These are phyloP conservation scores for Sebastes hopkinsi DNA, from an alignment of 2,797 vertebrate genomes.

Conservation along the genomic window DNA sequence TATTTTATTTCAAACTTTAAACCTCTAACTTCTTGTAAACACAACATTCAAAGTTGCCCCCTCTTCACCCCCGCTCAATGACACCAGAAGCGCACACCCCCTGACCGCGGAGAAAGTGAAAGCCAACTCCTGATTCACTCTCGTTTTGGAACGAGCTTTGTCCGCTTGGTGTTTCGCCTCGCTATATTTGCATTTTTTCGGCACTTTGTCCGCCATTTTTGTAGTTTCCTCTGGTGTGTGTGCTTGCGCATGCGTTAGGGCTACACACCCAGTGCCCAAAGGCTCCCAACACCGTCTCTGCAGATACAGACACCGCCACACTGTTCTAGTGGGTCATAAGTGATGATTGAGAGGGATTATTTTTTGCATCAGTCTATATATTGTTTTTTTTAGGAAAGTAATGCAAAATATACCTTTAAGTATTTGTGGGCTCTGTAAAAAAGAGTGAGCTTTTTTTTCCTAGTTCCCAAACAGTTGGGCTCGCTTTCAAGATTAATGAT, in stretches of 20 bases:
- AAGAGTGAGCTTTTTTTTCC: not conserved
- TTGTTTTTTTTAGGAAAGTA: not conserved
- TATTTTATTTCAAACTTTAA: not conserved
- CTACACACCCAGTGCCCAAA: not conserved
- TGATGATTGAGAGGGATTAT: not conserved
- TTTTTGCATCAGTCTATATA: not conserved
- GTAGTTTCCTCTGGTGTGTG: not conserved
- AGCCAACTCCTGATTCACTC: too few relatives aligned
- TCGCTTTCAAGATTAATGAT: constrained; percentile 12
- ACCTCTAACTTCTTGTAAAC: not conserved
- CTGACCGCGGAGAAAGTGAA: too few relatives aligned
- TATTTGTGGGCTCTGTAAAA: not conserved
- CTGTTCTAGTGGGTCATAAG: not conserved
- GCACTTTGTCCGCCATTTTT: not conserved
- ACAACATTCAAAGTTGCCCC: too few relatives aligned
- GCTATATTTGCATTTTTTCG: not conserved
- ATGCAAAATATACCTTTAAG: not conserved
- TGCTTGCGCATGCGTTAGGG: not conserved
- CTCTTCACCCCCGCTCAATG: fast-evolving
- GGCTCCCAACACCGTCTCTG: not conserved
- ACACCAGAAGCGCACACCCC: too few relatives aligned
- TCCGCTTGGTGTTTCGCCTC: not conserved
- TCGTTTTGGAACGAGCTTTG: not conserved
- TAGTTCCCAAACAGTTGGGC: not conserved
- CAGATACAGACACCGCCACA: not conserved